Conservation (phyloP, 2,113 vertebrate species). For the Pontoporia blainvillei region DNA sequence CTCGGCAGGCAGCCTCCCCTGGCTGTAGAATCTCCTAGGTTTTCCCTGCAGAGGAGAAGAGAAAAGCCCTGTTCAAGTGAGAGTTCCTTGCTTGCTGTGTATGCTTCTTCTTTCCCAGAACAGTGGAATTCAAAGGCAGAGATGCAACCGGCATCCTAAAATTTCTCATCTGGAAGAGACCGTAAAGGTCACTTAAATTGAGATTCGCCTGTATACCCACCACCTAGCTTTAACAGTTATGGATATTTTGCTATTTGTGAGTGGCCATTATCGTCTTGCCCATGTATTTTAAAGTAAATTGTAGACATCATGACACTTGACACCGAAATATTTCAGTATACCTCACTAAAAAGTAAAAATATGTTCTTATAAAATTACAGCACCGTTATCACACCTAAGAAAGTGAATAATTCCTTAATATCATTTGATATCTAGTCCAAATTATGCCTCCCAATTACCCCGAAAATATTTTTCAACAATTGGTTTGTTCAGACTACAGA, state of each 20-base stretch:
- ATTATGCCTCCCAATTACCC: neutral
- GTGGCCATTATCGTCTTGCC: neutral
- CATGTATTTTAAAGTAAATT: neutral
- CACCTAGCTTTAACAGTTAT: neutral
- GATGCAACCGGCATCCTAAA: neutral
- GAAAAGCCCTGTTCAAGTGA: neutral
- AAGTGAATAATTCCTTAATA: neutral
- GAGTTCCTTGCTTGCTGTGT: fast-evolving
- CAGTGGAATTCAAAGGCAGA: neutral
- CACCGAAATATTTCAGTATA: neutral
- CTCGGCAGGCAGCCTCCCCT: neutral
- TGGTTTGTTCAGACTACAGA: neutral
- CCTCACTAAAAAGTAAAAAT: neutral
- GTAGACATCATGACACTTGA: neutral
- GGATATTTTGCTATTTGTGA: neutral
- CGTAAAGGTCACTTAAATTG: neutral
- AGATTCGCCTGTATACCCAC: neutral
- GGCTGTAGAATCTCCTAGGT: neutral
- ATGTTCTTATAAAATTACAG: neutral
- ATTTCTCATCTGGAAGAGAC: neutral
- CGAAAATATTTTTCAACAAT: neutral
- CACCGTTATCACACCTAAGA: neutral
- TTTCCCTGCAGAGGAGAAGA: neutral
- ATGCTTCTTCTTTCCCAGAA: neutral
- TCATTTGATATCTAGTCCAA: neutral